A percentile compares a stretch with the other conserved stretches of the same genome.
These are phyloP conservation scores for Vesta saturnalis DNA, from an alignment of 2,888 invertebrate species.

Conservation along the genomic window DNA sequence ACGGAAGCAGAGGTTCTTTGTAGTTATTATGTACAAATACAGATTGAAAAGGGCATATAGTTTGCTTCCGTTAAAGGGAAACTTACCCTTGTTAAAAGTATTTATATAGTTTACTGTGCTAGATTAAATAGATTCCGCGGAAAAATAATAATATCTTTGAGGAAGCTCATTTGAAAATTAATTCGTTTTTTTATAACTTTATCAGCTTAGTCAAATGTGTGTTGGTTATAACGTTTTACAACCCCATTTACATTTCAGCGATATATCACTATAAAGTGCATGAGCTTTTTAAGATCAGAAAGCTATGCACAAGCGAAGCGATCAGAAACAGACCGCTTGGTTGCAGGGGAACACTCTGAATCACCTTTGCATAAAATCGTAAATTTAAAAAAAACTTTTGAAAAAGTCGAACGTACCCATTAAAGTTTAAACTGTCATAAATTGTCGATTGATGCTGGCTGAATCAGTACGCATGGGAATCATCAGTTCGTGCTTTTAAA, in stretches of 20 bases:
- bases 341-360: constrained; percentile 23
- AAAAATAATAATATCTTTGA: constrained; percentile 12
- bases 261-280: constrained; percentile 15
- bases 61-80: constrained; percentile 30
- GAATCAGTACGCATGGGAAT: constrained; percentile 55
- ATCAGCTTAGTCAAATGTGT: constrained; percentile 27
- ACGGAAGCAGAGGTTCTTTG: constrained; percentile 50
- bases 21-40: constrained; percentile 52
- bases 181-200: constrained; percentile 30
- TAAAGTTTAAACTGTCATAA: constrained; percentile 59
- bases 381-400: constrained; percentile 38
- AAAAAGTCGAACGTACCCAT: constrained; percentile 35
- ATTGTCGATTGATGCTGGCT: constrained; percentile 59
- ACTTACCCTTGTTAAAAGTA: constrained; percentile 36
- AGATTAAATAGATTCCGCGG: constrained; percentile 27
- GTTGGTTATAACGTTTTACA: constrained; percentile 12
- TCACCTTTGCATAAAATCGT: constrained; percentile 42
- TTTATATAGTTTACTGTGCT: constrained; percentile 36
- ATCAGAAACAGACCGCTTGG: constrained; percentile 20
- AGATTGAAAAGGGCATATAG: constrained; percentile 47
- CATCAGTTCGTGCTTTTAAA: constrained; percentile 54
- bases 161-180: constrained; percentile 28
- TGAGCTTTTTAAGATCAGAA: constrained; percentile 7
- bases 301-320: constrained; percentile 10
- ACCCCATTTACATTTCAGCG: constrained; percentile 3